phyloP scores from a whole-genome alignment of 2,113 vertebrate genomes.

The Thamnaconus septentrionalis region DNA sequence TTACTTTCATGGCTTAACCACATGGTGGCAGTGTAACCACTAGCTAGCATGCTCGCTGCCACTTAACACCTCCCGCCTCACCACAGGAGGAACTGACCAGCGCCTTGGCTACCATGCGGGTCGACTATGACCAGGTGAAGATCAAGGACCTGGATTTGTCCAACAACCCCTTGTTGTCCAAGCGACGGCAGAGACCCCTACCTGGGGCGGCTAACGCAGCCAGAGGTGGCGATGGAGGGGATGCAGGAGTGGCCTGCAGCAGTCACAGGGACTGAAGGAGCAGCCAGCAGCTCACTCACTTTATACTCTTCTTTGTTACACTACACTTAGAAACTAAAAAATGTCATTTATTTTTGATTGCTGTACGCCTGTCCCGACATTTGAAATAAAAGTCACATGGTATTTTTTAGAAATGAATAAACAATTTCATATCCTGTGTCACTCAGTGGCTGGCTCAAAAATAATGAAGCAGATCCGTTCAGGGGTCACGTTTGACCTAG shows the following conservation, averaged over 20 bases:
- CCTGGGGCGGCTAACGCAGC: slow-evolving; percentile 48
- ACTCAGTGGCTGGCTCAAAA: too few species aligned
- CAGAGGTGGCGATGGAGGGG: slow-evolving; percentile 27
- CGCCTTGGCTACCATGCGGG: slow-evolving; percentile 76
- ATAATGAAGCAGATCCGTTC: too few species aligned
- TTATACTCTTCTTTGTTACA: slow-evolving; percentile 17
- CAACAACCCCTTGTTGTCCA: slow-evolving; percentile 93
- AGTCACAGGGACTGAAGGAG: slow-evolving; percentile 26
- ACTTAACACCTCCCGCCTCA: neutral
- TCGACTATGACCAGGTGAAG: slow-evolving; percentile 97
- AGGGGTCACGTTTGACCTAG: too few species aligned
- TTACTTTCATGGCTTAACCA: slow-evolving; percentile 20
- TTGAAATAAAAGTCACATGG: too few species aligned
- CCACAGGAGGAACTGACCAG: slow-evolving; percentile 70
- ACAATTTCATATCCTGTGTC: too few species aligned
- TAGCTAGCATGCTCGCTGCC: neutral
- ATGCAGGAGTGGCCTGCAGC: slow-evolving; percentile 16
- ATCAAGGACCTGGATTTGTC: slow-evolving; percentile 96
- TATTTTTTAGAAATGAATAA: too few species aligned
- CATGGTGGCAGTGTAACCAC: slow-evolving; percentile 33
- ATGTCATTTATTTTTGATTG: neutral
- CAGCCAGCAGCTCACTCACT: slow-evolving; percentile 19
- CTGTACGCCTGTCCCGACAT: neutral
- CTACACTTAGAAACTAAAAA: slow-evolving; percentile 14
- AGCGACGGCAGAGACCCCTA: slow-evolving; percentile 88